phyloP scores from a whole-genome alignment of 2,888 invertebrate genomes.

The Apotomis turbidana region DNA sequence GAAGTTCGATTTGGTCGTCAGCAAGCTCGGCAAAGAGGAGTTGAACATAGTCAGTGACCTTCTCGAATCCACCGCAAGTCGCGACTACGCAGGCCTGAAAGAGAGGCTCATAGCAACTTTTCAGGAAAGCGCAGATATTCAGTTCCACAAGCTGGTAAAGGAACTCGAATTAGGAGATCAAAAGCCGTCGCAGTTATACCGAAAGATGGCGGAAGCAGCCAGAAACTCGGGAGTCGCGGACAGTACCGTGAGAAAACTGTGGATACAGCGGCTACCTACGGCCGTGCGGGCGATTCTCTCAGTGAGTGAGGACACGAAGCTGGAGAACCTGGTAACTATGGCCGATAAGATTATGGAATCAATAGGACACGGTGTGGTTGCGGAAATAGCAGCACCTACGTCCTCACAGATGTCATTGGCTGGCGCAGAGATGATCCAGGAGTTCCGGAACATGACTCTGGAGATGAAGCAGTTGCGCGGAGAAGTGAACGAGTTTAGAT shows the following conservation, averaged over 20 bases:
- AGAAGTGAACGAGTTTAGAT: neutral
- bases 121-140: constrained; percentile 1
- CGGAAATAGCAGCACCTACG: too few species aligned
- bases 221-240: neutral
- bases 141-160: constrained; percentile 4
- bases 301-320: neutral
- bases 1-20: too few species aligned
- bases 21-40: constrained; percentile 37
- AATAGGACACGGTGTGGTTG: too few species aligned
- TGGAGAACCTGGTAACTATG: neutral
- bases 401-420: too few species aligned
- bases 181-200: constrained; percentile 1
- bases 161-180: constrained; percentile 5
- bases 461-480: neutral
- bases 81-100: neutral
- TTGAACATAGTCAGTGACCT: constrained; percentile 36
- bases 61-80: neutral
- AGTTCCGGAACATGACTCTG: too few species aligned
- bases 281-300: neutral
- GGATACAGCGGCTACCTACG: neutral
- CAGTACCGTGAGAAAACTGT: neutral
- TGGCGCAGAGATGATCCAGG: too few species aligned
- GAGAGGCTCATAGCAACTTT: neutral
- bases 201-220: constrained; percentile 10
- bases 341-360: neutral